Conservation (phyloP, 1,140 invertebrate genomes). For the Maconellicoccus hirsutus region DNA sequence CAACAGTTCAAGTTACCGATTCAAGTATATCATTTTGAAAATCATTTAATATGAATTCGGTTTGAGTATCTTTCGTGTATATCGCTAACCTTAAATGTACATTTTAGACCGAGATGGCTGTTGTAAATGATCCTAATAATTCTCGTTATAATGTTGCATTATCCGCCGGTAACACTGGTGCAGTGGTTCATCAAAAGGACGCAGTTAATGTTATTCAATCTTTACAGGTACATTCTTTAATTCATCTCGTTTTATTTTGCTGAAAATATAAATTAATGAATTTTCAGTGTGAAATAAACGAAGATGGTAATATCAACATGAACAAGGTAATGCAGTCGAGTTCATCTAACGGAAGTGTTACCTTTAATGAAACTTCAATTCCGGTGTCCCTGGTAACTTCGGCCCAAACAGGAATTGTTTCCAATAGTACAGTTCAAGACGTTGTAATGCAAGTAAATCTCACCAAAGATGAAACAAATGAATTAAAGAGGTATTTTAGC, state of each 20-base stretch:
- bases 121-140: neutral
- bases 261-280: neutral
- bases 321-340: neutral
- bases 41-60: no score
- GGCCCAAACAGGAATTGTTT: neutral
- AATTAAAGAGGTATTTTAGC: neutral
- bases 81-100: neutral
- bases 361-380: neutral
- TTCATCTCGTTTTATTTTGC: neutral
- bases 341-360: neutral
- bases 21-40: neutral
- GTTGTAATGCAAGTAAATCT: neutral
- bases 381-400: neutral
- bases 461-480: neutral
- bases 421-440: neutral
- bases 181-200: neutral
- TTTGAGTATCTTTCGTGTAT: no score
- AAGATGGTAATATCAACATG: neutral
- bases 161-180: neutral
- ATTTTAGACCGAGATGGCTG: neutral
- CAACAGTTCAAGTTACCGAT: neutral
- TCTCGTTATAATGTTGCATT: neutral
- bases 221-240: neutral
- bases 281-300: slow-evolving; percentile 5
- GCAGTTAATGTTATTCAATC: neutral